Evolutionary conservation across 2,113 vertebrate species (phyloP).

Genomic region (Barnardius zonarius): DNA sequence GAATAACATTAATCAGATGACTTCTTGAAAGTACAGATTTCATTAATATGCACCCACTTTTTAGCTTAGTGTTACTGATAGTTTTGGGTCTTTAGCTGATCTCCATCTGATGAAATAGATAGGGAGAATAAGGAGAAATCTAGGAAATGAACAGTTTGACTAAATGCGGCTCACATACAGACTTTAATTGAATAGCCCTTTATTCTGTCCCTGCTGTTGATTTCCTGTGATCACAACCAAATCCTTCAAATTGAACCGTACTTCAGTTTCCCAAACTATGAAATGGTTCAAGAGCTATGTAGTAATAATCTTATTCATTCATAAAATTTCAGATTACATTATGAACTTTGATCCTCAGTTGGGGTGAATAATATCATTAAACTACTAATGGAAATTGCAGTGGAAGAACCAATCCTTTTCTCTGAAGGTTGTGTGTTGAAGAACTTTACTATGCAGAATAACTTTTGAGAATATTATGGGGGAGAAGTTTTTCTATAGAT

Average conservation of each 20-base stretch:
- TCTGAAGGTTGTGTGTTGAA: not conserved
- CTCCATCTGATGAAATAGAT: conserved; percentile 11
- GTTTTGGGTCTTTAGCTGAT: conserved; percentile 31
- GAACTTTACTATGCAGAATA: not conserved
- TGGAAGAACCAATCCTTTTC: not conserved
- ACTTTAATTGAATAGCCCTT: not conserved
- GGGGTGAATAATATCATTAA: not conserved
- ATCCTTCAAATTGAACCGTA: not conserved
- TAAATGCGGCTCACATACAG: not conserved
- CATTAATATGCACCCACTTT: conserved; percentile 1
- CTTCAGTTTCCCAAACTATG: not conserved
- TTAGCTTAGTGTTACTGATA: not conserved
- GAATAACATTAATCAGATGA: not conserved
- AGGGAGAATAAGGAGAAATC: not conserved
- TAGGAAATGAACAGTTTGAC: not conserved
- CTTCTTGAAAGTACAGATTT: conserved; percentile 13
- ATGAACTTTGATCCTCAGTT: not conserved
- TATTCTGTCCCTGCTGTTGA: not conserved
- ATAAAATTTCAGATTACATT: not conserved
- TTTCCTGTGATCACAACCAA: not conserved
- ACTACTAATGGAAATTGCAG: not conserved
- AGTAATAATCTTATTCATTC: not conserved
- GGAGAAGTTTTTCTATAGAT: not conserved
- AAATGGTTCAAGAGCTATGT: not conserved
- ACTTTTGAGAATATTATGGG: not conserved